Evolutionary conservation across 2,888 invertebrate genomes (phyloP).

Genomic region (Rhaphigaster nebulosa): DNA sequence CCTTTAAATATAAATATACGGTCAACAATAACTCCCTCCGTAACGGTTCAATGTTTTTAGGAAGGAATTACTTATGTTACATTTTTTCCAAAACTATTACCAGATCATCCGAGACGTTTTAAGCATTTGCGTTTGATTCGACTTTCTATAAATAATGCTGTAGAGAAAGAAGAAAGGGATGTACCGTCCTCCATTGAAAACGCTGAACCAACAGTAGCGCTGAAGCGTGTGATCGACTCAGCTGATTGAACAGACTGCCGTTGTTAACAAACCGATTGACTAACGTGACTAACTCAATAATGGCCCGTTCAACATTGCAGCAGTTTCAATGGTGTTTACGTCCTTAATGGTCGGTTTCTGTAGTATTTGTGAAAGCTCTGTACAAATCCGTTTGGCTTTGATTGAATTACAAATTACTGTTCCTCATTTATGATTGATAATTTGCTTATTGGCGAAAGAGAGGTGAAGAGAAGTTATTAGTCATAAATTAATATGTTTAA

Average conservation of each 20-base stretch:
- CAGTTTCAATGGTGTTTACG: slow-evolving; percentile 20
- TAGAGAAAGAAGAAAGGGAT: background rate
- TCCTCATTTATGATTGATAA: background rate
- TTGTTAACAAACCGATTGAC: slow-evolving; percentile 37
- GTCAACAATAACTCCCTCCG: too few species aligned
- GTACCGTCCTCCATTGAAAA: background rate
- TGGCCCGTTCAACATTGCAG: slow-evolving; percentile 25
- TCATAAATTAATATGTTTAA: background rate
- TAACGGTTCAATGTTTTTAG: too few species aligned
- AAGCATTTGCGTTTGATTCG: background rate
- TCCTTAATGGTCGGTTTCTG: background rate
- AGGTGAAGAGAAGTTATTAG: too few species aligned
- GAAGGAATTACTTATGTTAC: too few species aligned
- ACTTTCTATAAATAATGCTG: background rate
- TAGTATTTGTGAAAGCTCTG: background rate
- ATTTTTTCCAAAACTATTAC: too few species aligned
- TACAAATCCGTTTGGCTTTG: background rate
- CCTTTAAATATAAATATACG: too few species aligned
- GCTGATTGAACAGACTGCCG: slow-evolving; percentile 15
- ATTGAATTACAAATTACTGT: background rate
- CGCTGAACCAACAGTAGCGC: background rate
- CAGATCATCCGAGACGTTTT: background rate
- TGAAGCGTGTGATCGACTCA: background rate
- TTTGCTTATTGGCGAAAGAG: background rate
- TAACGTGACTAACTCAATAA: slow-evolving; percentile 34